A percentile compares a stretch with the other conserved stretches of the same genome.
phyloP scores from a whole-genome alignment of 2,113 vertebrate species.

The Actenoides hombroni region DNA sequence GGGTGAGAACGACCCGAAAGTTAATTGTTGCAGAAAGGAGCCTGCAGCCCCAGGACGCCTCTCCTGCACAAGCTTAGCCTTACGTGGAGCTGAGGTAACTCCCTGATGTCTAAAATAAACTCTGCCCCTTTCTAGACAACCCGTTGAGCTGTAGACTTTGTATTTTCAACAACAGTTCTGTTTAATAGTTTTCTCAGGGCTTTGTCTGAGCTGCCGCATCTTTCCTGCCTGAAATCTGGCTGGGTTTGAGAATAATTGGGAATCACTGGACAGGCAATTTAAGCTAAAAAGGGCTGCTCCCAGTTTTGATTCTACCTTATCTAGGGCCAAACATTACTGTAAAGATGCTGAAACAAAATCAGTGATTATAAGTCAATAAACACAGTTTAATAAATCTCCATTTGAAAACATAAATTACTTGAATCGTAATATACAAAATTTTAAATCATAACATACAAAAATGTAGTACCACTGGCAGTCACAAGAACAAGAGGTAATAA shows the following conservation, averaged over 20 bases:
- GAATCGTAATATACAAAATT: neutral
- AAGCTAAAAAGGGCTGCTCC: neutral
- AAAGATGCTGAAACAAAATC: neutral
- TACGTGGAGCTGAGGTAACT: accelerated
- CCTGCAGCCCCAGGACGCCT: accelerated
- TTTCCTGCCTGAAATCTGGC: neutral
- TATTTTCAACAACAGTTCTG: neutral
- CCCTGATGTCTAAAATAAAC: accelerated
- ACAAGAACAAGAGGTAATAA: neutral
- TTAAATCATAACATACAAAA: no score
- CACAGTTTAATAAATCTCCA: accelerated
- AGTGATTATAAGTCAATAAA: accelerated
- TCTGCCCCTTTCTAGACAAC: accelerated
- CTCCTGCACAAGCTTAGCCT: accelerated
- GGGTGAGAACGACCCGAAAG: accelerated
- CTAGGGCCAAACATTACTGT: accelerated
- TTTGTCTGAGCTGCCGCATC: accelerated
- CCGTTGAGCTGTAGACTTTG: accelerated
- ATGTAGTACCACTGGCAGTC: neutral
- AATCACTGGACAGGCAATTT: accelerated
- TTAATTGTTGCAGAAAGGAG: accelerated
- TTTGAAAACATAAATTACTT: neutral
- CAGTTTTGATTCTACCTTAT: neutral
- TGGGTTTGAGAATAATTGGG: accelerated
- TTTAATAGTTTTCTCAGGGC: neutral